Percentiles rank a stretch among this genome's conserved stretches.
Evolutionary conservation across 1,140 invertebrate species (phyloP).

Genomic region (Geopemphigus sp.): DNA sequence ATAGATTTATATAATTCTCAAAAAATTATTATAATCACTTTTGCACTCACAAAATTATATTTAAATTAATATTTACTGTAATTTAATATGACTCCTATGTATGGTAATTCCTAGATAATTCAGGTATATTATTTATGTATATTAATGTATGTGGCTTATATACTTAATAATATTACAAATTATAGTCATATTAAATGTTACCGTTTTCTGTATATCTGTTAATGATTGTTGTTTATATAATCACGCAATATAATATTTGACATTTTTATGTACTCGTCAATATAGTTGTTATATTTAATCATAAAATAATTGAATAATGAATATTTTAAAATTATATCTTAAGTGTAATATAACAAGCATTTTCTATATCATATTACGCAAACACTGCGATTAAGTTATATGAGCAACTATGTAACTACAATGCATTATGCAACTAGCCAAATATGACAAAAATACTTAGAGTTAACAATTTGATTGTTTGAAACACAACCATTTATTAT

Average conservation of each 20-base stretch:
- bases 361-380: background rate
- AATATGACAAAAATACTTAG: background rate
- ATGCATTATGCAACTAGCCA: conserved; percentile 6
- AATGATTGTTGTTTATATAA: background rate
- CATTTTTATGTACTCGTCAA: too few relatives aligned
- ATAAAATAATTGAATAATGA: background rate
- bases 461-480: conserved; percentile 11
- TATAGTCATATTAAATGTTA: conserved; percentile 4
- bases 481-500: conserved; percentile 18
- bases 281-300: background rate
- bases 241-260: too few relatives aligned
- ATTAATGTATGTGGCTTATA: too few relatives aligned
- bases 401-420: background rate
- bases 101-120: background rate
- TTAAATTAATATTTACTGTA: conserved; percentile 12
- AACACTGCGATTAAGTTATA: background rate
- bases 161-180: background rate
- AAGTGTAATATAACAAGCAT: background rate
- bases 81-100: background rate
- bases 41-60: background rate
- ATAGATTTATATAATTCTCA: too few relatives aligned
- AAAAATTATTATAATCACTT: background rate
- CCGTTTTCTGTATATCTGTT: background rate
- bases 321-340: background rate
- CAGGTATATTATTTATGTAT: conserved; percentile 8